Evolutionary conservation across 2,113 vertebrate genomes (phyloP), one percentile per base, ranked within the genome.

Genomic region (Podocnemis expansa): DNA sequence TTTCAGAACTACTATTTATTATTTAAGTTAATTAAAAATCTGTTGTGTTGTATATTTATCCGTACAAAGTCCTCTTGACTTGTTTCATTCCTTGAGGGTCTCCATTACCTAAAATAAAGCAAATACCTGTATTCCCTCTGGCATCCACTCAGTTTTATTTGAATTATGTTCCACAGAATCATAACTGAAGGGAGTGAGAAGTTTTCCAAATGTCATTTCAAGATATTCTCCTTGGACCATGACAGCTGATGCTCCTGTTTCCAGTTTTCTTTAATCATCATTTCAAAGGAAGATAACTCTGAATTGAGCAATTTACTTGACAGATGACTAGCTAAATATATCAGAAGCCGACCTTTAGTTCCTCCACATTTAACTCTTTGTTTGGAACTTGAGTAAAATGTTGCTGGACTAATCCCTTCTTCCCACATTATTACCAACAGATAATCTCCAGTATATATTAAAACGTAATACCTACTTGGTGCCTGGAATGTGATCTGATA

Each of bases 61-160:
- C 13, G 73, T 12, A 19, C 85, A 38, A n/a, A 41, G 34, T 87
- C 25, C 27, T 49, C 1, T 0, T 56, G 22, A 58, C 41, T 12
- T 60, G 51, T 83, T 47, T 29, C 80, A 84, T 4, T 78, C 13
- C 52, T 91, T 89, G 3, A 73, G 41, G 21, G 10, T 76, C 81
- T 82, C 31, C 4, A 1, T 70, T 78, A 2, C 2, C 10, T 55
- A 13, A 47, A 76, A 83, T 79, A 27, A 2, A 52, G 34, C 9
- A 31, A 75, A 95, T 60, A 29, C 38, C 27, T 81, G 56, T 11
- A 3, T 79, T 93, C 88, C 76, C 1, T n/a, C 34, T 60, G 4
- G 22, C 31, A 2, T 51, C 31, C 47, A 25, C n/a, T 82, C 4
- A 1, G 3, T 0, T 76, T 12, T 54, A 13, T 51, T 10, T 22